Base-by-base conservation (phyloP, 2,797 vertebrate species). In the Monodelphis domestica region DNA sequence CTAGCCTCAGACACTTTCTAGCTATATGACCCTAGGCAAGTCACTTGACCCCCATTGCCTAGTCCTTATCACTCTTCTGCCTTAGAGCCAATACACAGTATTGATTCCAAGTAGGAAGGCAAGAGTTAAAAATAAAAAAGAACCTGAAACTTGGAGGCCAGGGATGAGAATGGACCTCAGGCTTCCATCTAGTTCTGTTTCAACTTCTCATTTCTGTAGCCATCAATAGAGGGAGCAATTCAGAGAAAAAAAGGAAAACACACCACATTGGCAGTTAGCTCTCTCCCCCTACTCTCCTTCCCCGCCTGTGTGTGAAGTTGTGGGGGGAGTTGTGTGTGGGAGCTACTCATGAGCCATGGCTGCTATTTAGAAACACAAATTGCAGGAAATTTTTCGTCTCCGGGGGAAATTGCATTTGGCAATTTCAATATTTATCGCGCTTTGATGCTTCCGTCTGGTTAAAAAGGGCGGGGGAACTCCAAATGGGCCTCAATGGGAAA, bases 301-400 rank as follows among this genome's bases (percentile, higher is more conserved):
- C 70, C 70, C 7, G 21, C 38, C 38, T 50, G 21, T 11, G 38
- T 84, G 38, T 84, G 70, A 84, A 84, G 38, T 84, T 45, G 70
- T 84, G 70, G 70, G 70, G 70, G 70, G 38, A 84, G 38, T 28
- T 50, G 24, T 93, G 54, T 87, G 45, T 14, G 38, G 53, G 63
- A 94, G 59, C 55, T 5, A 14, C 91, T 90, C 53, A 14, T 54
- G 50, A 95, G 89, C 95, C 78, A 55, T 33, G 54, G 91, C 70
- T 97, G 89, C 93, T 93, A 95, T 96, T 96, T 95, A 91, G 91
- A 97, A 96, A 96, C 89, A 96, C 54, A 96, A 93, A 96, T 95
- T 95, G 94, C 94, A 91, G 92, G 94, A 95, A 95, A 97, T 96
- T 94, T 91, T 91, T 93, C 24, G 28, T 96, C 95, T 97, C 96